These are phyloP conservation scores for Lasioglossum figueresi DNA, from an alignment of 2,888 invertebrate species.

Conservation along the genomic window DNA sequence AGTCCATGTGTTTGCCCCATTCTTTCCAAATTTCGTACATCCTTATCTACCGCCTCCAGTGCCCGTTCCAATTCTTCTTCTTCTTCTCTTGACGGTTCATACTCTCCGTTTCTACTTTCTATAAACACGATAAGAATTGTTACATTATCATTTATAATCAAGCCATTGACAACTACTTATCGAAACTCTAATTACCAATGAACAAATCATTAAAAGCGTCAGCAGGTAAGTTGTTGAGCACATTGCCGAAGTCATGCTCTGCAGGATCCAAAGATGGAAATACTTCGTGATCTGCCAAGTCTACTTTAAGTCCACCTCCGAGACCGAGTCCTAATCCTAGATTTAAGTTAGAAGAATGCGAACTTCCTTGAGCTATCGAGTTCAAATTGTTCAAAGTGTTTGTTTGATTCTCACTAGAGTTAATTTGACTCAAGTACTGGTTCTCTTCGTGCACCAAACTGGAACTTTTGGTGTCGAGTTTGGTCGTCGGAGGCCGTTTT, in stretches of 20 bases:
- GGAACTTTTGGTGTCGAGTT: slow-evolving; percentile 71
- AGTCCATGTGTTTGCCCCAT: slow-evolving; percentile 87
- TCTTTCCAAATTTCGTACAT: slow-evolving; percentile 89
- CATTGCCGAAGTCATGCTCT: slow-evolving; percentile 91
- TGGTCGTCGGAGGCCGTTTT: slow-evolving; percentile 77
- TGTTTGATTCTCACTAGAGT: slow-evolving; percentile 74
- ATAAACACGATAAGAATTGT: slow-evolving; percentile 69
- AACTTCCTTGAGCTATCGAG: slow-evolving; percentile 72
- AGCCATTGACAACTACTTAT: not conserved
- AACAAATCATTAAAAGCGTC: slow-evolving; percentile 94
- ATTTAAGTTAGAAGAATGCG: slow-evolving; percentile 76
- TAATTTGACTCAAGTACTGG: slow-evolving; percentile 73
- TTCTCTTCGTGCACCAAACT: slow-evolving; percentile 68
- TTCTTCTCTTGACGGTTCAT: slow-evolving; percentile 91
- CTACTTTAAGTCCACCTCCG: slow-evolving; percentile 79
- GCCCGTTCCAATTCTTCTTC: slow-evolving; percentile 95
- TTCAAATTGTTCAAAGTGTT: slow-evolving; percentile 82
- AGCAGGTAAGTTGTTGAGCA: slow-evolving; percentile 91
- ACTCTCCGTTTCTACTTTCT: slow-evolving; percentile 90
- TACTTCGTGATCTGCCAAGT: slow-evolving; percentile 82
- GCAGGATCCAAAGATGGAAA: slow-evolving; percentile 85
- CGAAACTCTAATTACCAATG: slow-evolving; percentile 85
- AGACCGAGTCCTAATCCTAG: slow-evolving; percentile 79
- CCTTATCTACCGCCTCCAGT: slow-evolving; percentile 91
- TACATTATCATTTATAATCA: slow-evolving; percentile 19